Percentiles rank a stretch among this genome's conserved stretches.
Evolutionary conservation across 2,113 vertebrate genomes (phyloP).

Genomic region (Grantiella picta): DNA sequence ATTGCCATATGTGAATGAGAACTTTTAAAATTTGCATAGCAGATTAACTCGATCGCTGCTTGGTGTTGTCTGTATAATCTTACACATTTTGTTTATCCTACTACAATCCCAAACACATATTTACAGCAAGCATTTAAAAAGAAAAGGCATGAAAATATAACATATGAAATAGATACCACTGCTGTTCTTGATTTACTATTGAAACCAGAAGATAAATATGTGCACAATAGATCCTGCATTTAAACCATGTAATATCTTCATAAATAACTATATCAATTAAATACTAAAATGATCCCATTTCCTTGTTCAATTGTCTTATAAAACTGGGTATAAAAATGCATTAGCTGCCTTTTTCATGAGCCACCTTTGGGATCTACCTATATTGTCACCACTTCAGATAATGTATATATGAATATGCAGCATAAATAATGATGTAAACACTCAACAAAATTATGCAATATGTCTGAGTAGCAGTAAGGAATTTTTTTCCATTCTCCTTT

Average conservation of each 20-base stretch:
- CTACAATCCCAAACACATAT: neutral
- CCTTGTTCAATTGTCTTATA: neutral
- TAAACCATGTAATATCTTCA: neutral
- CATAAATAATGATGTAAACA: neutral
- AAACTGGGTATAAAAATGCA: neutral
- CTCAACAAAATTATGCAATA: neutral
- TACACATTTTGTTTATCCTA: neutral
- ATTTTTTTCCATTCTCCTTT: neutral
- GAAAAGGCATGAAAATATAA: neutral
- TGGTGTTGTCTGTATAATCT: neutral
- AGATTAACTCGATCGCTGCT: neutral
- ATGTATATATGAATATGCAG: neutral
- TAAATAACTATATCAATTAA: neutral
- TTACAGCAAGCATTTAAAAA: neutral
- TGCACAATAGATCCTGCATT: neutral
- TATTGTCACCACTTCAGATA: neutral
- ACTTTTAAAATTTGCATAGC: neutral
- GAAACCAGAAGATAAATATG: neutral
- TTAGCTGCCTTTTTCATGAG: neutral
- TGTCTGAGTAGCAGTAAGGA: neutral
- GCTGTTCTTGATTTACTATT: neutral
- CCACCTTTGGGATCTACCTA: neutral
- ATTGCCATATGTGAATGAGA: neutral
- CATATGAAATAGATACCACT: neutral
- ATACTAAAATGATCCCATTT: neutral